Evolutionary conservation across 2,888 invertebrate species (phyloP).

Genomic region (Callyntrura sp.): DNA sequence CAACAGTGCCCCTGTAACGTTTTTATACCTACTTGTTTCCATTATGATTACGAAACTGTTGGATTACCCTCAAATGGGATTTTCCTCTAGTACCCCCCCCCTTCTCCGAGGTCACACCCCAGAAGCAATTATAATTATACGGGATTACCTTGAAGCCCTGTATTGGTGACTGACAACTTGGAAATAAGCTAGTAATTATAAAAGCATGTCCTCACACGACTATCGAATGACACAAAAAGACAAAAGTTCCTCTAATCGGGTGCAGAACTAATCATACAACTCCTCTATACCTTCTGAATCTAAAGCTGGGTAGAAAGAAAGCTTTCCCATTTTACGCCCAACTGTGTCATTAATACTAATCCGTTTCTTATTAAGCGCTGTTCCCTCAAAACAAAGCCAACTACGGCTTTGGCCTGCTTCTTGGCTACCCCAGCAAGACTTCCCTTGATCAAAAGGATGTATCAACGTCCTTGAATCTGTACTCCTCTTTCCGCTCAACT

Average conservation of each 20-base stretch:
- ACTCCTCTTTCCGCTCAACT: neutral
- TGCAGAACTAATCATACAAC: neutral
- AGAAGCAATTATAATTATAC: too few relatives aligned
- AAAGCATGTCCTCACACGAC: too few relatives aligned
- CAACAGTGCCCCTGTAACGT: too few relatives aligned
- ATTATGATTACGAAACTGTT: too few relatives aligned
- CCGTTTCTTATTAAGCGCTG: neutral
- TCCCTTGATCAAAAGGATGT: neutral
- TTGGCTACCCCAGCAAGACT: neutral
- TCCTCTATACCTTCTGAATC: neutral
- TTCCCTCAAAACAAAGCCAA: neutral
- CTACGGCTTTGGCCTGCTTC: neutral
- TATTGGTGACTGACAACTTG: too few relatives aligned
- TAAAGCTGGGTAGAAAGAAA: neutral
- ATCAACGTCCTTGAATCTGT: too few relatives aligned
- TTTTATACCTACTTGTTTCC: too few relatives aligned
- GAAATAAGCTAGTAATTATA: too few relatives aligned
- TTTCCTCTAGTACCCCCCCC: too few relatives aligned
- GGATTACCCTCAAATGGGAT: too few relatives aligned
- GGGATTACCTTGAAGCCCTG: too few relatives aligned
- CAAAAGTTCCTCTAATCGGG: neutral
- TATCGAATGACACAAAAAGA: neutral
- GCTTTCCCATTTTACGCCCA: neutral
- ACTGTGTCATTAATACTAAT: constrained; percentile 29
- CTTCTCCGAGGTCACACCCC: too few relatives aligned